phyloP scores from a whole-genome alignment of 2,797 vertebrate species.

The Jordanella pulchra region DNA sequence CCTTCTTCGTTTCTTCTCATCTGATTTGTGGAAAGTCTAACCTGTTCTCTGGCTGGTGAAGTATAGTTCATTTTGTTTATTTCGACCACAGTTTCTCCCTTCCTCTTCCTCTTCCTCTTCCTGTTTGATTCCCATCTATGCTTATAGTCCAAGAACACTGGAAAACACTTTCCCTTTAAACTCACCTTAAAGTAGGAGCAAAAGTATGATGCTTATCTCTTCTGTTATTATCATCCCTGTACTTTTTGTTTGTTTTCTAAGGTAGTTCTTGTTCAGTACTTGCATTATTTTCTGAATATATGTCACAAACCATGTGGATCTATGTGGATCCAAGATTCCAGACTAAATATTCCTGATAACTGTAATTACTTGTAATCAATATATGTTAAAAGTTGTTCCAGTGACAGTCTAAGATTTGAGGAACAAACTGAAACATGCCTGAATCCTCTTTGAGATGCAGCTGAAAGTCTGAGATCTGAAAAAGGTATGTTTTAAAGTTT shows the following conservation, averaged over 20 bases:
- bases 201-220: background rate
- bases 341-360: background rate
- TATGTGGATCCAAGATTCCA: background rate
- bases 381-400: slow-evolving; percentile 18
- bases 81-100: slow-evolving; percentile 14
- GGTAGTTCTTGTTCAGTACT: background rate
- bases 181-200: slow-evolving; percentile 9
- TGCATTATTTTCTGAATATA: background rate
- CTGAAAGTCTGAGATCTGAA: background rate
- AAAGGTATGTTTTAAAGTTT: background rate
- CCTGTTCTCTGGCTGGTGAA: slow-evolving; percentile 7
- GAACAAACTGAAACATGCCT: slow-evolving; percentile 7
- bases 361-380: background rate
- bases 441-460: background rate
- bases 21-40: slow-evolving; percentile 25
- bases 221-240: background rate
- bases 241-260: background rate
- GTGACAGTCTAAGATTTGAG: slow-evolving; percentile 40
- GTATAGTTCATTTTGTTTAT: slow-evolving; percentile 30
- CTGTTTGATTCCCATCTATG: slow-evolving; percentile 6
- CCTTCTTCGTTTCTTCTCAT: background rate
- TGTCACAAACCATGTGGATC: background rate
- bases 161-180: slow-evolving; percentile 27
- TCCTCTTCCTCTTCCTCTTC: slow-evolving; percentile 34
- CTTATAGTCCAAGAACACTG: slow-evolving; percentile 31